Percentiles rank a stretch among this genome's conserved stretches.
Conservation (phyloP, 1,140 invertebrate genomes). For the Drosophila erecta region DNA sequence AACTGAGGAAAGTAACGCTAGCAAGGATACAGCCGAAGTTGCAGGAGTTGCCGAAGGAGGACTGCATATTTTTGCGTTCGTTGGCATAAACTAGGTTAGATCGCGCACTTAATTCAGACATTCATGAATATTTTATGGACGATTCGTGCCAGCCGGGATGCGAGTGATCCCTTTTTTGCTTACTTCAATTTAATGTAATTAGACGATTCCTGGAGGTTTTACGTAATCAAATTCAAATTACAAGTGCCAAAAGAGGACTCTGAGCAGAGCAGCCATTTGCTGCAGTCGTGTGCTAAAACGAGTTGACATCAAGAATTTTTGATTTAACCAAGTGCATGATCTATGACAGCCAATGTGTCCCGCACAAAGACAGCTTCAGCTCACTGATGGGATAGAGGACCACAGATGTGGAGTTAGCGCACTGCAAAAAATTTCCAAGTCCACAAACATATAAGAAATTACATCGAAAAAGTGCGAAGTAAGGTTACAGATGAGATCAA, state of each 20-base stretch:
- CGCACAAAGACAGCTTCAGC: constrained; percentile 57
- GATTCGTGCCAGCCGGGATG: neutral
- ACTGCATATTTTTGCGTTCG: constrained; percentile 61
- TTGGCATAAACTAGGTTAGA: constrained; percentile 64
- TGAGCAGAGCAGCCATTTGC: constrained; percentile 44
- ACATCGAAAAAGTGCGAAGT: no score
- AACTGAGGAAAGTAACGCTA: constrained; percentile 2
- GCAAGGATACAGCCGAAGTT: constrained; percentile 45
- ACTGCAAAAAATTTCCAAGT: constrained; percentile 11
- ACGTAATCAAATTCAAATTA: constrained; percentile 48
- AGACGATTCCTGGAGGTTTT: constrained; percentile 38
- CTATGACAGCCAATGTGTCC: constrained; percentile 80
- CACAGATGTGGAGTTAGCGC: constrained; percentile 12
- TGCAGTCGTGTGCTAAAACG: constrained; percentile 68
- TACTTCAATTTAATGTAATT: constrained; percentile 66
- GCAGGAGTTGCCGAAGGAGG: constrained; percentile 48
- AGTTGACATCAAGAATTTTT: constrained; percentile 76
- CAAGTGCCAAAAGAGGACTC: constrained; percentile 39
- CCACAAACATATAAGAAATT: neutral
- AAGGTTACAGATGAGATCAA: neutral
- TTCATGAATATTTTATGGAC: constrained; percentile 65
- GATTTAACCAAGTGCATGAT: constrained; percentile 83
- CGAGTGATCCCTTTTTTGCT: constrained; percentile 3
- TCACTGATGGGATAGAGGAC: constrained; percentile 6
- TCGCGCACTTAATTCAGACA: constrained; percentile 64